A percentile compares a stretch with the other conserved stretches of the same genome.
These are phyloP conservation scores for Mamestra configurata DNA, from an alignment of 1,140 invertebrate species.

Conservation along the genomic window DNA sequence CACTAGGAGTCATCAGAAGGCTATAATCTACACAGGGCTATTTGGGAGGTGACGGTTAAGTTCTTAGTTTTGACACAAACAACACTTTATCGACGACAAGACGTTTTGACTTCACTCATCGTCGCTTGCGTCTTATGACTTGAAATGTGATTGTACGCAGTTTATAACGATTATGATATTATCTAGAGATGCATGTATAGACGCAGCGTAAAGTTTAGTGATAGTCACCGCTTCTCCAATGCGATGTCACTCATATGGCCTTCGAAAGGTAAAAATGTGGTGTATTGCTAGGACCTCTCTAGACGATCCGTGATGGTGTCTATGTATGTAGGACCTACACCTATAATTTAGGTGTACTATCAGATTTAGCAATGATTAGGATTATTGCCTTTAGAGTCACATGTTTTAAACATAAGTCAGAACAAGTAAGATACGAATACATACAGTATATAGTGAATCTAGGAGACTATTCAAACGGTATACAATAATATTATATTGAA, in stretches of 20 bases:
- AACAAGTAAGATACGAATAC: no score
- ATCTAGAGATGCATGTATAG: neutral
- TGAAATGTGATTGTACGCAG: neutral
- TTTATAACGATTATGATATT: neutral
- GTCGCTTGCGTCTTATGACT: neutral
- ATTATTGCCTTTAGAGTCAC: neutral
- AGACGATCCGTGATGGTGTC: neutral
- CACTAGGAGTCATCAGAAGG: neutral
- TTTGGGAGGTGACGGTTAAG: neutral
- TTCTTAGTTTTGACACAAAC: neutral
- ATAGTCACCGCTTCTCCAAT: neutral
- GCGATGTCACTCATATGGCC: conserved; percentile 29
- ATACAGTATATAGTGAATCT: no score
- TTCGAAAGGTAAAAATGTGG: conserved; percentile 26
- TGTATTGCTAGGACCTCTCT: conserved; percentile 8
- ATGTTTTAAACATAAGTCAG: no score
- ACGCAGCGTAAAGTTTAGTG: neutral
- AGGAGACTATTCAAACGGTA: neutral
- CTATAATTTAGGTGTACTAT: neutral
- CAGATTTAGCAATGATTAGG: neutral
- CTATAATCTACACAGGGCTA: neutral
- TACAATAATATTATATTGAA: neutral
- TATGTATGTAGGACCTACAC: neutral
- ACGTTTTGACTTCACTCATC: neutral
- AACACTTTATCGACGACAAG: neutral